phyloP scores from a whole-genome alignment of 2,113 vertebrate species.

The Castor canadensis region DNA sequence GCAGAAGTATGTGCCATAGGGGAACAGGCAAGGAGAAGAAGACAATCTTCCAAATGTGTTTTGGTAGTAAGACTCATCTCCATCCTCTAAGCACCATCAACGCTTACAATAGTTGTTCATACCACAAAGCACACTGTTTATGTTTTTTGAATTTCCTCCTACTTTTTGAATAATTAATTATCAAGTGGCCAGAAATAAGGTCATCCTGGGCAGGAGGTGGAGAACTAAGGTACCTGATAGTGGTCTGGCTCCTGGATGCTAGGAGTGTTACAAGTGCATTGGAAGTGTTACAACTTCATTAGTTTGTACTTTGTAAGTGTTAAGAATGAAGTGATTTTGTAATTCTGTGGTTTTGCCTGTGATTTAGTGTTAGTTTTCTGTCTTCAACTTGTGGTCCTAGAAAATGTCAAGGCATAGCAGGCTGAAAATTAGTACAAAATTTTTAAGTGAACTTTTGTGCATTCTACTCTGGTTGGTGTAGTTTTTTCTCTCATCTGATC shows the following conservation, averaged over 20 bases:
- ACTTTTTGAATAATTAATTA: not conserved
- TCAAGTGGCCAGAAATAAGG: not conserved
- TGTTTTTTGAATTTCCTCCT: not conserved
- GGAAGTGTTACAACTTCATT: not conserved
- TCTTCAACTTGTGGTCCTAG: not conserved
- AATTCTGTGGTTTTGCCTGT: not conserved
- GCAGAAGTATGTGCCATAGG: not conserved
- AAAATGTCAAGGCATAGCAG: conserved; percentile 37
- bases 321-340: not conserved
- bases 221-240: not conserved
- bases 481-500: not conserved
- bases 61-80: not conserved
- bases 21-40: not conserved
- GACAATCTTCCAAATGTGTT: not conserved
- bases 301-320: not conserved
- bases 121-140: not conserved
- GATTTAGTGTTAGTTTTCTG: conserved; percentile 11
- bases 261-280: not conserved
- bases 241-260: not conserved
- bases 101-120: not conserved
- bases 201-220: not conserved
- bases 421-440: conserved; percentile 38
- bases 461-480: not conserved
- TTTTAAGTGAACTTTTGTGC: conserved; percentile 50
- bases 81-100: not conserved